phyloP scores from a whole-genome alignment of 2,113 vertebrate species.

The Furnarius figulus region DNA sequence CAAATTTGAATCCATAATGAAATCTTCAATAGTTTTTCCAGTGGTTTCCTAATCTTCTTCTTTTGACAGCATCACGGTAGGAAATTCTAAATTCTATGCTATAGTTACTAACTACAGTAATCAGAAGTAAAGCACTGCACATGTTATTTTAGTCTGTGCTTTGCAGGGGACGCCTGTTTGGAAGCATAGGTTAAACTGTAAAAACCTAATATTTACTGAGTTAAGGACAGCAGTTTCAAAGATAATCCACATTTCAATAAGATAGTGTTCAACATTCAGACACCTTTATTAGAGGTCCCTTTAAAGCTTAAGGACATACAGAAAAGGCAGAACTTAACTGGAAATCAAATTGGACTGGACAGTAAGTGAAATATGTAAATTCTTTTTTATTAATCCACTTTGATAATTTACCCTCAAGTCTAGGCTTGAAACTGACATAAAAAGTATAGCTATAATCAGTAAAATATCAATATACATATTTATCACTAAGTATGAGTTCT shows the following conservation, averaged over 20 bases:
- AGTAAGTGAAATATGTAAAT: neutral
- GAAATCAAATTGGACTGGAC: neutral
- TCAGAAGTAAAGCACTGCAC: neutral
- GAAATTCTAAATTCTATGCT: neutral
- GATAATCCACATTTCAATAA: neutral
- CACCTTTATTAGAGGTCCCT: neutral
- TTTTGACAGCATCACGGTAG: neutral
- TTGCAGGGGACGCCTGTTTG: neutral
- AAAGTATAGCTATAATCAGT: neutral
- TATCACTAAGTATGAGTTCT: neutral
- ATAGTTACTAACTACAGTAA: neutral
- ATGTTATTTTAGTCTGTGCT: neutral
- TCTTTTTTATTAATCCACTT: neutral
- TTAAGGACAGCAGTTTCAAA: neutral
- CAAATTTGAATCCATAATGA: neutral
- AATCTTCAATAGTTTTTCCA: neutral
- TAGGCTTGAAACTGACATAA: neutral
- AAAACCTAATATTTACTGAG: neutral
- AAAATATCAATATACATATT: neutral
- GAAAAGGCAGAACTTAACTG: neutral
- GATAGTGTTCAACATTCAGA: neutral
- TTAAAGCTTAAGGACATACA: neutral
- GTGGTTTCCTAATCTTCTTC: neutral
- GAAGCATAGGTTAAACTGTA: neutral
- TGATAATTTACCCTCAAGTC: neutral